A percentile compares a stretch with the other conserved stretches of the same genome.
Evolutionary conservation across 64 coral and sea anemone species (phyloP).

Genomic region (Stichodactyla helianthus): DNA sequence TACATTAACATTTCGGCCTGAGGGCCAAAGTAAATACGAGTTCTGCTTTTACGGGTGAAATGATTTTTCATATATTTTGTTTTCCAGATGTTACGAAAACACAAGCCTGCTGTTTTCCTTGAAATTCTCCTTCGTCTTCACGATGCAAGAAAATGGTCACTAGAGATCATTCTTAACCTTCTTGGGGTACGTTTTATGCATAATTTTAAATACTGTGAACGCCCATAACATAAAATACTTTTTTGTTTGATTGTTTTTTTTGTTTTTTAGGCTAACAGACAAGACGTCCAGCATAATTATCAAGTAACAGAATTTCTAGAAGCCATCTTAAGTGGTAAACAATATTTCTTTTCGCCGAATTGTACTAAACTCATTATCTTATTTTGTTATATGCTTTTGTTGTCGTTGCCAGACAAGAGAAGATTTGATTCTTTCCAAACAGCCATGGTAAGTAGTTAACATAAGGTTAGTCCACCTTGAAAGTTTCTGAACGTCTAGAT

Average conservation of each 20-base stretch:
- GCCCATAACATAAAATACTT: too few species aligned
- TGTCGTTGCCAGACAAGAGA: slow-evolving; percentile 32
- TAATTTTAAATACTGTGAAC: background rate
- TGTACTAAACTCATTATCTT: too few species aligned
- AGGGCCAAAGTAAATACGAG: too few species aligned
- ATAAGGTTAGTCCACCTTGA: too few species aligned
- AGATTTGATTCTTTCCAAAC: slow-evolving; percentile 30
- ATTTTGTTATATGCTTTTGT: background rate
- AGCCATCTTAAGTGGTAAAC: slow-evolving; percentile 51
- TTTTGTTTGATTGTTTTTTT: too few species aligned
- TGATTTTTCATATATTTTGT: background rate
- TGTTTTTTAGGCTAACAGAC: slow-evolving; percentile 33
- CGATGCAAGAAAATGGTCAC: slow-evolving; percentile 33
- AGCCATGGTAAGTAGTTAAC: slow-evolving; percentile 31
- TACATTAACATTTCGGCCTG: too few species aligned
- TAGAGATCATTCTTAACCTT: slow-evolving; percentile 46
- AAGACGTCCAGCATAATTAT: slow-evolving; percentile 34
- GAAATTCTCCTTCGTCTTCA: slow-evolving; percentile 44
- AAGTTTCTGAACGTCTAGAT: too few species aligned
- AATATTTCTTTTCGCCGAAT: background rate
- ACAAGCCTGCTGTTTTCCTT: slow-evolving; percentile 28
- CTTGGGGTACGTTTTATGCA: slow-evolving; percentile 32
- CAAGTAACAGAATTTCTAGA: slow-evolving; percentile 39
- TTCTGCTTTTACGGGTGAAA: too few species aligned
- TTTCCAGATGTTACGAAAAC: slow-evolving; percentile 49